Percentiles rank a stretch among this genome's conserved stretches.
Conservation (phyloP, 1,140 invertebrate genomes). For the Eupeodes corollae region DNA sequence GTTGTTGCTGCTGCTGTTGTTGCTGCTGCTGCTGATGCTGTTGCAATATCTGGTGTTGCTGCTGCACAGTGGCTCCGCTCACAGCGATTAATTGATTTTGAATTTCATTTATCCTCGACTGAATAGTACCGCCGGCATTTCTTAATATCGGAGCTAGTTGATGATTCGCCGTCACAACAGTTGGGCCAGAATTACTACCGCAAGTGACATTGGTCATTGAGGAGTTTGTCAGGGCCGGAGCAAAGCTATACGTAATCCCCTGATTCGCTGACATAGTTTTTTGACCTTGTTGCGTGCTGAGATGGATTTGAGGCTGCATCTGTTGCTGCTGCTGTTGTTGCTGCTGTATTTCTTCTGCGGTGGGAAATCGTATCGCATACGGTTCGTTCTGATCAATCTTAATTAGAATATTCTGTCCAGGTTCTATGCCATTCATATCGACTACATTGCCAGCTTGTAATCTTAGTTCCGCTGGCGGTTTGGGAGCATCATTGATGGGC, state of each 20-base stretch:
- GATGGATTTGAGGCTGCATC: background rate
- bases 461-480: background rate
- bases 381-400: slow-evolving; percentile 36
- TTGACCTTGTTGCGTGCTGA: background rate
- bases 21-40: background rate
- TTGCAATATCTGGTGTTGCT: background rate
- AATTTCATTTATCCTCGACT: slow-evolving; percentile 9
- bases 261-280: background rate
- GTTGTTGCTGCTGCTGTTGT: slow-evolving; percentile 1
- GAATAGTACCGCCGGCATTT: background rate
- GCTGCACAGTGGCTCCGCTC: background rate
- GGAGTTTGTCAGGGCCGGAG: background rate
- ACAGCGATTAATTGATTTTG: slow-evolving; percentile 8
- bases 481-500: slow-evolving; percentile 7
- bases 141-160: too few species aligned
- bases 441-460: slow-evolving; percentile 1
- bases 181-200: background rate
- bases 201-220: background rate
- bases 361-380: slow-evolving; percentile 31
- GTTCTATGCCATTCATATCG: slow-evolving; percentile 5
- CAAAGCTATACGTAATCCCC: background rate
- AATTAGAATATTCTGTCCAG: slow-evolving; percentile 36
- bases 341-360: slow-evolving; percentile 32
- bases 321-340: slow-evolving; percentile 20
- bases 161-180: background rate